Percentiles rank a stretch among this genome's conserved stretches.
These are phyloP conservation scores for Colossoma macropomum DNA, from an alignment of 2,113 vertebrate genomes.

Conservation along the genomic window DNA sequence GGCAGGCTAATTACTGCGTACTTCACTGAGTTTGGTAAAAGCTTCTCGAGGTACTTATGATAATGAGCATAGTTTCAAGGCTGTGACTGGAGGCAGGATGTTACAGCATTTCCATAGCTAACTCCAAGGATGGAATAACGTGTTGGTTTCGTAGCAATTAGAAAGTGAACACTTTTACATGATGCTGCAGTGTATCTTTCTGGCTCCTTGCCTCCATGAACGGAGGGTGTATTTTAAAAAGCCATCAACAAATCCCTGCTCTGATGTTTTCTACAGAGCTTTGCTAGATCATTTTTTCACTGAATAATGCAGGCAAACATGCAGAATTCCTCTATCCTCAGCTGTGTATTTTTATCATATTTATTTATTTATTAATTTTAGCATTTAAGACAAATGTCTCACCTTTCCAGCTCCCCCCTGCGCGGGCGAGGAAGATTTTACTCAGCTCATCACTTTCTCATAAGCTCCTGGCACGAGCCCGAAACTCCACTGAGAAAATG, in stretches of 20 bases:
- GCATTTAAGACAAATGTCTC: conserved; percentile 17
- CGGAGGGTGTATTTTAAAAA: conserved; percentile 28
- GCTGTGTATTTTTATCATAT: background rate
- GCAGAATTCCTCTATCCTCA: no score
- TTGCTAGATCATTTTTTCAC: conserved; percentile 14
- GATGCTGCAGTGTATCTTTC: background rate
- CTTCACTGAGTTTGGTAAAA: conserved; percentile 14
- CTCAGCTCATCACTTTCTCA: conserved; percentile 44
- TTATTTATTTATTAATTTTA: conserved; percentile 6
- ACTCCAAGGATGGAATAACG: conserved; percentile 4
- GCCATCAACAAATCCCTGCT: conserved; percentile 13
- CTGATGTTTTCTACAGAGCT: conserved; percentile 1
- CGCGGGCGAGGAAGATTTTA: conserved; percentile 19
- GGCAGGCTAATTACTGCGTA: conserved; percentile 40
- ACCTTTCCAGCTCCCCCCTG: background rate
- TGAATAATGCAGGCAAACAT: background rate
- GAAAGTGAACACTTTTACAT: background rate
- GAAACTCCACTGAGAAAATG: conserved; percentile 11
- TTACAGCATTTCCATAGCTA: background rate
- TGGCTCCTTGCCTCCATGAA: conserved; percentile 20
- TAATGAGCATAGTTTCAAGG: background rate
- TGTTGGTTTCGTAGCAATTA: conserved; percentile 29
- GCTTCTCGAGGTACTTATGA: conserved; percentile 27
- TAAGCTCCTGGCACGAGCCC: conserved; percentile 36
- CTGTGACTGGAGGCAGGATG: background rate